A percentile compares a stretch with the other conserved stretches of the same genome.
These are phyloP conservation scores for Andrena trimmerana DNA, from an alignment of 2,888 invertebrate genomes.

Conservation along the genomic window DNA sequence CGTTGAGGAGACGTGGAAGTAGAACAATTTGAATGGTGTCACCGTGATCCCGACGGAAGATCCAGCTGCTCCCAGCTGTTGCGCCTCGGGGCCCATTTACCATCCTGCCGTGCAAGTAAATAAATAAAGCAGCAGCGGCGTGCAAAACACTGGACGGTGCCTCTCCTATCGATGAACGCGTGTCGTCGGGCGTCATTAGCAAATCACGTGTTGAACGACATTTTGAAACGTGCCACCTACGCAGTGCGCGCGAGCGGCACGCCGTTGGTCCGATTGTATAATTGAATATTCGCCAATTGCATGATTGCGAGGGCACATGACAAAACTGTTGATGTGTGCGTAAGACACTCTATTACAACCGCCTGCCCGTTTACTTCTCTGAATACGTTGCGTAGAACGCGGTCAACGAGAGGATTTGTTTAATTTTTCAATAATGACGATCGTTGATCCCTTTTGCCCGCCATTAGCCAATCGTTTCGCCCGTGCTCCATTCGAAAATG, in stretches of 20 bases:
- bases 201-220: conserved; percentile 62
- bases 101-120: background rate
- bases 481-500: conserved; percentile 10
- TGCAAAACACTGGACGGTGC: conserved; percentile 5
- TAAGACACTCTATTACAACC: conserved; percentile 41
- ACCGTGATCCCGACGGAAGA: too few species aligned
- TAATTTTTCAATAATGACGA: conserved; percentile 61
- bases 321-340: conserved; percentile 74
- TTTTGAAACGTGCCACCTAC: conserved; percentile 63
- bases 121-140: background rate
- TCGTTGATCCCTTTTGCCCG: conserved; percentile 39
- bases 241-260: conserved; percentile 49
- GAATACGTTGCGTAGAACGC: conserved; percentile 53
- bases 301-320: conserved; percentile 82
- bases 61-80: too few species aligned
- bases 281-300: conserved; percentile 84
- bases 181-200: conserved; percentile 55
- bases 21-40: too few species aligned
- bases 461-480: conserved; percentile 22
- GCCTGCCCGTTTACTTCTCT: conserved; percentile 48
- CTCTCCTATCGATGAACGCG: conserved; percentile 52
- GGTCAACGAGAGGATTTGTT: conserved; percentile 62
- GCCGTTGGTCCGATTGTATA: conserved; percentile 82
- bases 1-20: too few species aligned
- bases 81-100: too few species aligned